These are phyloP conservation scores for Drosophila paulistorum DNA, from an alignment of 1,140 invertebrate species.

Conservation along the genomic window DNA sequence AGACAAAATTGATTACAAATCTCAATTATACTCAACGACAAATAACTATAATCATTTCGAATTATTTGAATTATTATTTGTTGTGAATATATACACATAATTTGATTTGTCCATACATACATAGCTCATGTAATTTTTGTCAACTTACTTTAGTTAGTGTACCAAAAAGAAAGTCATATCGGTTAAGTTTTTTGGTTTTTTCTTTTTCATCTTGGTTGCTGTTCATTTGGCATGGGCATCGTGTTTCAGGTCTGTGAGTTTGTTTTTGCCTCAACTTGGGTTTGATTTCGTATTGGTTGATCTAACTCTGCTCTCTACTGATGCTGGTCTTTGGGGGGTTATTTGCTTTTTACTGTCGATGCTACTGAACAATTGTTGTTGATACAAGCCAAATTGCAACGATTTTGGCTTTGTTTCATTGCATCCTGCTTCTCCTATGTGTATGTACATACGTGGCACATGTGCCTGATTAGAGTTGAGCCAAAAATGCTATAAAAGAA, in stretches of 20 bases:
- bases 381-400: constrained; percentile 70
- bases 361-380: constrained; percentile 46
- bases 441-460: constrained; percentile 28
- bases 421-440: constrained; percentile 27
- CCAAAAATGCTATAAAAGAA: constrained; percentile 5
- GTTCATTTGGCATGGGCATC: constrained; percentile 62
- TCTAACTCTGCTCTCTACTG: constrained; percentile 20
- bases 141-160: neutral
- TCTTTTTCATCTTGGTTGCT: constrained; percentile 10
- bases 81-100: too few species aligned
- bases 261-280: constrained; percentile 36
- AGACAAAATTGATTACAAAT: too few species aligned
- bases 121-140: too few species aligned
- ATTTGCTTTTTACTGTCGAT: constrained; percentile 63
- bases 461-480: constrained; percentile 24
- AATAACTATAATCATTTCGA: too few species aligned
- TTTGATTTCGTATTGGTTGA: constrained; percentile 66
- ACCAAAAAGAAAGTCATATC: neutral
- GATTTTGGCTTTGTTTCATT: constrained; percentile 51
- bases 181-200: constrained; percentile 1
- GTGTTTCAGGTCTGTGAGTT: constrained; percentile 47
- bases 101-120: too few species aligned
- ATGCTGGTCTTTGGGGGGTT: constrained; percentile 33
- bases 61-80: too few species aligned
- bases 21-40: too few species aligned